Evolutionary conservation across 2,888 invertebrate genomes (phyloP).

Genomic region (Lagria hirta): DNA sequence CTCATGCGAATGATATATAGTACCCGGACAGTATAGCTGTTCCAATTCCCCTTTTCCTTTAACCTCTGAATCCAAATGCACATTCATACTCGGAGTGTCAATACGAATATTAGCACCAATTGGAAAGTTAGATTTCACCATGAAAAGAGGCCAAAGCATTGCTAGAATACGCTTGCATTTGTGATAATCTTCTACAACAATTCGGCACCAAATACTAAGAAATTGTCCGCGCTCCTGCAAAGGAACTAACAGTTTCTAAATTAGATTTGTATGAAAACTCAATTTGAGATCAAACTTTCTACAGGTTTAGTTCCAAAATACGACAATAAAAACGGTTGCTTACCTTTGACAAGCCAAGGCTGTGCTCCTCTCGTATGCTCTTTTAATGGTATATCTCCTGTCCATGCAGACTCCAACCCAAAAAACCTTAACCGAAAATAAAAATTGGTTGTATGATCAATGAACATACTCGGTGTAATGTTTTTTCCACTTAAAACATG

Average conservation of each 20-base stretch:
- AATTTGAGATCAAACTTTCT: slow-evolving; percentile 5
- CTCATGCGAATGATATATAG: slow-evolving; percentile 70
- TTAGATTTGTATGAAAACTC: too few species aligned
- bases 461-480: slow-evolving; percentile 56
- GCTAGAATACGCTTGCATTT: slow-evolving; percentile 63
- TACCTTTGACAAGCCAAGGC: slow-evolving; percentile 85
- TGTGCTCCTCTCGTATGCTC: slow-evolving; percentile 71
- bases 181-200: slow-evolving; percentile 65
- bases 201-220: slow-evolving; percentile 81
- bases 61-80: slow-evolving; percentile 57
- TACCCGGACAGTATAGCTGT: slow-evolving; percentile 69
- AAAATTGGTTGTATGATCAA: slow-evolving; percentile 53
- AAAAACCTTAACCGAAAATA: slow-evolving; percentile 60
- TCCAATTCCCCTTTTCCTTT: slow-evolving; percentile 64
- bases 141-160: slow-evolving; percentile 81
- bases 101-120: slow-evolving; percentile 64
- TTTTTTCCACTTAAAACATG: slow-evolving; percentile 54
- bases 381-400: slow-evolving; percentile 76
- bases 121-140: slow-evolving; percentile 79
- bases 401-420: slow-evolving; percentile 65
- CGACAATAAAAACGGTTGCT: not conserved
- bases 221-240: slow-evolving; percentile 67
- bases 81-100: slow-evolving; percentile 62
- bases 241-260: too few species aligned
- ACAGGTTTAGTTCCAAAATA: not conserved